Evolutionary conservation across 1,140 invertebrate species (phyloP).

Genomic region (Stegodyphus dumicola): DNA sequence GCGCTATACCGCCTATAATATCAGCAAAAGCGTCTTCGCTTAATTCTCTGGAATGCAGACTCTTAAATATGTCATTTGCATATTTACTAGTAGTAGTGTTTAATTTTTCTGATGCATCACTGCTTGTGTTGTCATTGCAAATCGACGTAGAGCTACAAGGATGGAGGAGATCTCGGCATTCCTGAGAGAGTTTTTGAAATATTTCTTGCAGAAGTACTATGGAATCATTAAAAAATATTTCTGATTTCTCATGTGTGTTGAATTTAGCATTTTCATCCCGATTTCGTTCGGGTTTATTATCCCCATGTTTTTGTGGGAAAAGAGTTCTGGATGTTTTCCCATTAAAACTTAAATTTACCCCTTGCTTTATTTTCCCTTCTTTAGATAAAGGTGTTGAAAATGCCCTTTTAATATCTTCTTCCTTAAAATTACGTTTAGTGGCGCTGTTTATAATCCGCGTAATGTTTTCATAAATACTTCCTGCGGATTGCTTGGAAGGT

Average conservation of each 20-base stretch:
- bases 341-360: not conserved
- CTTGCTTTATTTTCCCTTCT: not conserved
- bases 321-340: constrained; percentile 16
- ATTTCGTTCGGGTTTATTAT: not conserved
- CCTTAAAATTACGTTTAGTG: constrained; percentile 26
- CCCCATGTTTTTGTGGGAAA: not conserved
- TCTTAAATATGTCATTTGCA: constrained; percentile 32
- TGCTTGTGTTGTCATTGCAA: not conserved
- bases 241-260: not conserved
- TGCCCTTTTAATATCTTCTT: constrained; percentile 26
- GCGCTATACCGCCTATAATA: constrained; percentile 44
- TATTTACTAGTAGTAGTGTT: constrained; percentile 1
- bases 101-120: not conserved
- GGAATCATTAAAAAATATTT: constrained; percentile 37
- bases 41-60: constrained; percentile 20
- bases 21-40: constrained; percentile 40
- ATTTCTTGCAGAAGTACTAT: constrained; percentile 48
- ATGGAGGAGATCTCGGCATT: constrained; percentile 39
- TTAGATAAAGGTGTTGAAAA: constrained; percentile 37
- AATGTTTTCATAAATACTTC: constrained; percentile 54
- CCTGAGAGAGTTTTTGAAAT: constrained; percentile 47
- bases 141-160: not conserved
- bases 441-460: constrained; percentile 51
- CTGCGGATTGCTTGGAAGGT: not conserved
- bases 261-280: not conserved